These are phyloP conservation scores for Drosophila histrio DNA, from an alignment of 2,888 invertebrate genomes.

Conservation along the genomic window DNA sequence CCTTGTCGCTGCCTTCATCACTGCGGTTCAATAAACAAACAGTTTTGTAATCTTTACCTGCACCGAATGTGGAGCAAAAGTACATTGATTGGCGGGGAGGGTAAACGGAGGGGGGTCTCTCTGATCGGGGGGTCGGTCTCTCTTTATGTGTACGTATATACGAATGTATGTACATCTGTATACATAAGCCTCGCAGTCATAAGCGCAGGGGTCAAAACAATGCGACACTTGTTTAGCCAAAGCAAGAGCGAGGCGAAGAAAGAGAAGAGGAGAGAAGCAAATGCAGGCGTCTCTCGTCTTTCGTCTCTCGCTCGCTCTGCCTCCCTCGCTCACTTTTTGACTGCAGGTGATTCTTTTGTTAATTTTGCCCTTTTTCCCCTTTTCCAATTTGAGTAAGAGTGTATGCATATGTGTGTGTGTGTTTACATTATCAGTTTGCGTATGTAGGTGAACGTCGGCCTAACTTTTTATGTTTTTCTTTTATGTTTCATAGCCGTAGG, in stretches of 20 bases:
- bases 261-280: slow-evolving; percentile 19
- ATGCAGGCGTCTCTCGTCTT: slow-evolving; percentile 17
- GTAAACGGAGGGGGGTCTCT: neutral
- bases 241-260: neutral
- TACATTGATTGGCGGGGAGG: slow-evolving; percentile 8
- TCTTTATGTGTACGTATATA: neutral
- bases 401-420: slow-evolving; percentile 6
- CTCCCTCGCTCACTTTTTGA: slow-evolving; percentile 12
- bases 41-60: slow-evolving; percentile 76
- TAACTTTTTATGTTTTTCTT: slow-evolving; percentile 29
- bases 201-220: slow-evolving; percentile 50
- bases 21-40: slow-evolving; percentile 59
- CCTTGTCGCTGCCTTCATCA: slow-evolving; percentile 41
- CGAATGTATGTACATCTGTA: neutral
- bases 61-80: slow-evolving; percentile 62
- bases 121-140: slow-evolving; percentile 8
- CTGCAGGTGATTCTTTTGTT: slow-evolving; percentile 43
- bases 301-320: neutral
- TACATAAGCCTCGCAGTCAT: slow-evolving; percentile 27
- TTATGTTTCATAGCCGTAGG: slow-evolving; percentile 20
- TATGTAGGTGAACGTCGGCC: slow-evolving; percentile 63
- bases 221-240: slow-evolving; percentile 38
- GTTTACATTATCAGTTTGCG: slow-evolving; percentile 34
- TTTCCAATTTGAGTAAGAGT: slow-evolving; percentile 7
- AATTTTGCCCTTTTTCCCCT: slow-evolving; percentile 15